Base-by-base conservation (phyloP, 2,888 invertebrate genomes). In the Athetis lepigone region DNA sequence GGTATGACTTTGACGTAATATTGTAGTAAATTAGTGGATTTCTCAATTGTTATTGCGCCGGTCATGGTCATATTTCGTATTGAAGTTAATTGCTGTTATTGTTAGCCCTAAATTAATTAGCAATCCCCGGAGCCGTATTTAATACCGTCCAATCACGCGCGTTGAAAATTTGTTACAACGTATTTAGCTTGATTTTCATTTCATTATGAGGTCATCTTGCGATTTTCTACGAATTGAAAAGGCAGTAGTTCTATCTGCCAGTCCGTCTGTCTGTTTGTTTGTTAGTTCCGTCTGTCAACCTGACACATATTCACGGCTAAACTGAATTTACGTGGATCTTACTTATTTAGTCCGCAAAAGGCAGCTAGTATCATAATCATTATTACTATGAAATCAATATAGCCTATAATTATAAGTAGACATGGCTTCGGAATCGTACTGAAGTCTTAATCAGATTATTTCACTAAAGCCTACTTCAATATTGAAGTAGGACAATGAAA, bases 1-100 rank as follows among this genome's bases (percentile, higher is more conserved):
- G 95, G 95, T 95, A 77, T 66, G 88, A n/a, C n/a, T 86, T 74
- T 36, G 19, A 47, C 25, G 47, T 33, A 27, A 27, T 27, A 37
- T 8, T 6, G 19, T 1, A 55, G 13, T 39, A 39, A 27, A 55
- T 54, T 23, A 57, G 21, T 29, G 5, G 7, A 18, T 18, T 23
- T 40, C 6, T 29, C 33, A 23, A 42, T 42, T 33, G 9, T 23
- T 42, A 57, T 23, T 23, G 21, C 13, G 39, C 39, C 8, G 40
- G 40, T 58, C 23, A 58, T 18, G 23, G 40, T n/a, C 40, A 25
- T 36, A 19, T 1, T 57, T 13, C 43, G 5, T 2, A 43, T 33
- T n/a, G 29, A 11, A 18, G 18, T 18, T 33, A 58, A 58, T 58
- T 33, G 7, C 33, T 25, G 25, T n/a, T 3, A 11, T 7, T 18